Conservation (phyloP, 1,140 invertebrate species). For the Drosophila auraria region DNA sequence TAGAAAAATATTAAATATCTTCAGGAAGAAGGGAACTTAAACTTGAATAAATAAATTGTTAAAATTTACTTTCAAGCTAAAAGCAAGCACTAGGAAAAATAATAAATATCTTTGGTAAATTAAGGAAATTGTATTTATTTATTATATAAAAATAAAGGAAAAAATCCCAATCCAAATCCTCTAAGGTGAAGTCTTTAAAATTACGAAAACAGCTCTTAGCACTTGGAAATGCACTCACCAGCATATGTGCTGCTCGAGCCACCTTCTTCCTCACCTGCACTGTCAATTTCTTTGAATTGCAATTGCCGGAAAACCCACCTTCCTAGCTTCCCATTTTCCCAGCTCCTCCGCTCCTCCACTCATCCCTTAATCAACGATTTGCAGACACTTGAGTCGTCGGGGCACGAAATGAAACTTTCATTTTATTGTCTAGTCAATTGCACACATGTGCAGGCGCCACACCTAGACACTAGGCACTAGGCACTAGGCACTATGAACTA, state of each 20-base stretch:
- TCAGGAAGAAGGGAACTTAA: too few species aligned
- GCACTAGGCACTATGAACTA: too few species aligned
- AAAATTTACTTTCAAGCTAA: too few species aligned
- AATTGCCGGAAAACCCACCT: background rate
- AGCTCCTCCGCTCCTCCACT: background rate
- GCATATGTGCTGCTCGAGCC: background rate
- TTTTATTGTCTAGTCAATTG: conserved; percentile 32
- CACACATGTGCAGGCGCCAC: conserved; percentile 24
- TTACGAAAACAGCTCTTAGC: conserved; percentile 1
- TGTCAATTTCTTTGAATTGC: conserved; percentile 27
- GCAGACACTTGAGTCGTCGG: conserved; percentile 33
- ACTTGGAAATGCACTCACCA: conserved; percentile 12
- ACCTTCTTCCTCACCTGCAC: conserved; percentile 5
- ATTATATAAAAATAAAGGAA: too few species aligned
- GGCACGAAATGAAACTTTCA: conserved; percentile 34
- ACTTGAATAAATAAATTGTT: too few species aligned
- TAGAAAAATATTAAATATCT: too few species aligned
- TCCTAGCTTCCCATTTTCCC: background rate
- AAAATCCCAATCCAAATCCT: background rate
- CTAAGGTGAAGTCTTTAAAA: background rate
- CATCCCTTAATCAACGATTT: conserved; percentile 34
- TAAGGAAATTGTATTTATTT: too few species aligned
- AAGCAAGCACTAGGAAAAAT: too few species aligned
- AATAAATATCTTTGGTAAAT: too few species aligned
- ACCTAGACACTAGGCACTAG: too few species aligned